phyloP scores from a whole-genome alignment of 2,113 vertebrate species.

The Neotoma lepida region DNA sequence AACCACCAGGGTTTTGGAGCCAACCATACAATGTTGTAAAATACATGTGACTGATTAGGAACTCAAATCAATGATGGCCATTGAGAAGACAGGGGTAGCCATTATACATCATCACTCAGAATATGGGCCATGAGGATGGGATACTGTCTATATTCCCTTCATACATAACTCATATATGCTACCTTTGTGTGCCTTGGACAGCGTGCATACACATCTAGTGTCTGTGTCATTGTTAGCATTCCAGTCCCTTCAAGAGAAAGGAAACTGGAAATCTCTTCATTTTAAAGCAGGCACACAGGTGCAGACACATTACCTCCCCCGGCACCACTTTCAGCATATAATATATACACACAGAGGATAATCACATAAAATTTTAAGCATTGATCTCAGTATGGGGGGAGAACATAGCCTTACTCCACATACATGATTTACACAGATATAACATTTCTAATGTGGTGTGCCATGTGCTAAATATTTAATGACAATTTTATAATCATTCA shows the following conservation, averaged over 20 bases:
- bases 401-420: conserved; percentile 3
- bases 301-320: rapidly evolving
- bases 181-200: neutral
- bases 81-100: neutral
- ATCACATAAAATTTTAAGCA: conserved; percentile 30
- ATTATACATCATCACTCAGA: too few species aligned
- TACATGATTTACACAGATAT: conserved; percentile 15
- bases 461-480: conserved; percentile 75
- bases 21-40: neutral
- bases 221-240: neutral
- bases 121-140: neutral
- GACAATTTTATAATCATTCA: conserved; percentile 65
- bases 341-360: neutral
- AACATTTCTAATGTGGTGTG: conserved; percentile 55
- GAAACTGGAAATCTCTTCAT: neutral
- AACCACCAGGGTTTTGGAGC: neutral
- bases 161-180: neutral
- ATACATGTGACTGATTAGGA: neutral
- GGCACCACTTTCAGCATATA: neutral
- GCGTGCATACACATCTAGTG: neutral
- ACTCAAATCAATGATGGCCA: neutral
- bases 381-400: conserved; percentile 38
- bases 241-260: neutral
- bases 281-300: conserved; percentile 1
- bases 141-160: neutral